Percentiles rank a stretch among this genome's conserved stretches.
Evolutionary conservation across 2,797 vertebrate species (phyloP).

Genomic region (Yasuhikotakia modesta): DNA sequence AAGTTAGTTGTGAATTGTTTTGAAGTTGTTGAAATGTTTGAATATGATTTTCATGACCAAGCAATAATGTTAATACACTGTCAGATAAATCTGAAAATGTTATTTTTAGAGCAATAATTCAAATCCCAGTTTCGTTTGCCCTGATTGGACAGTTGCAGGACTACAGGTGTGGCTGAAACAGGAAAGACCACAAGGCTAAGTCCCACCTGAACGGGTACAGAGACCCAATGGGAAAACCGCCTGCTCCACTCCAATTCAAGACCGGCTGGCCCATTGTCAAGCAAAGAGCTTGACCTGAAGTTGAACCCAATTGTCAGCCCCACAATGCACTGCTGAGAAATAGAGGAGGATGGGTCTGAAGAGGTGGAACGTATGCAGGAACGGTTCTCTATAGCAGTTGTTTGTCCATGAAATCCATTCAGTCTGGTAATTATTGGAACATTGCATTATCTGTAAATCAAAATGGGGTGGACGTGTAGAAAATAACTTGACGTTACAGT

Average conservation of each 20-base stretch:
- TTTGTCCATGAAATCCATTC: conserved; percentile 10
- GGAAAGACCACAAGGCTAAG: conserved; percentile 78
- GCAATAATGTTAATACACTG: no score
- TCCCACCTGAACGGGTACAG: conserved; percentile 73
- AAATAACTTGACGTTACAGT: conserved; percentile 19
- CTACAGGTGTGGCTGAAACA: conserved; percentile 72
- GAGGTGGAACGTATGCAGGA: conserved; percentile 63
- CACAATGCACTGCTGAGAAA: conserved; percentile 77
- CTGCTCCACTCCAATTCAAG: conserved; percentile 91
- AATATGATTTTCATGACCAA: no score
- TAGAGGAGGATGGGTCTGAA: conserved; percentile 69
- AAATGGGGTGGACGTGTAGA: conserved; percentile 13
- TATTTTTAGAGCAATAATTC: not conserved
- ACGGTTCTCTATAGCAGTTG: conserved; percentile 14
- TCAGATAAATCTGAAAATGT: not conserved
- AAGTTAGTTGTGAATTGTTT: no score
- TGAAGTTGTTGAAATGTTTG: no score
- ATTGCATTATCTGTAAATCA: conserved; percentile 2
- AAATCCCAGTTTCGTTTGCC: not conserved
- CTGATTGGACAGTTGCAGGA: not conserved
- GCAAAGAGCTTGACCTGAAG: conserved; percentile 95
- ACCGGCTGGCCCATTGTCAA: conserved; percentile 93
- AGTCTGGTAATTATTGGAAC: conserved; percentile 54
- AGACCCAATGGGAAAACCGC: conserved; percentile 79
- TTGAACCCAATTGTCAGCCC: conserved; percentile 99